Evolutionary conservation across 1,140 invertebrate genomes (phyloP).

Genomic region (Drosophila athabasca): DNA sequence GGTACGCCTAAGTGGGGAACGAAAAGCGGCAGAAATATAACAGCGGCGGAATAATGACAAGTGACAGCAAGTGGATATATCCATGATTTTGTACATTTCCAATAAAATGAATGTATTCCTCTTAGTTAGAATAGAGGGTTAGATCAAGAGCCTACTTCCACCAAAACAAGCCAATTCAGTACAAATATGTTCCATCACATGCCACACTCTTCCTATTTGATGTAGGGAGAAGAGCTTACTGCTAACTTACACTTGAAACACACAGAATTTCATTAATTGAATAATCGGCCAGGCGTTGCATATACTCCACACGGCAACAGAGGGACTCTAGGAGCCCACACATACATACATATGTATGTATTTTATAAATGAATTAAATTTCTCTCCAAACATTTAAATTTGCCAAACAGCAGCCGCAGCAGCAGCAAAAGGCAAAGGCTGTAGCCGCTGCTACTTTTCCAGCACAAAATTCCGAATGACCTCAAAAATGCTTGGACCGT

Average conservation of each 20-base stretch:
- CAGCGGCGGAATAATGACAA: no score
- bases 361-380: conserved; percentile 60
- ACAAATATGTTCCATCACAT: no score
- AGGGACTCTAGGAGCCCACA: not conserved
- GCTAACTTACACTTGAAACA: conserved; percentile 35
- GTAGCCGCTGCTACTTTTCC: conserved; percentile 30
- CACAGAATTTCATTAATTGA: conserved; percentile 51
- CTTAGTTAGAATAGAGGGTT: no score
- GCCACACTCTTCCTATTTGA: not conserved
- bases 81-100: no score
- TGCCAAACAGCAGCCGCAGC: conserved; percentile 14
- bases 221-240: conserved; percentile 36
- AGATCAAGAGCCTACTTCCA: no score
- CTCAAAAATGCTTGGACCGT: conserved; percentile 37
- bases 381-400: conserved; percentile 45
- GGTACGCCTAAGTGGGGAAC: no score
- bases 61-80: no score
- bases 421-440: conserved; percentile 10
- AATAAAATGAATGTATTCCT: no score
- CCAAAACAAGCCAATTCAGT: no score
- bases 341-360: conserved; percentile 11
- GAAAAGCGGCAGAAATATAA: no score
- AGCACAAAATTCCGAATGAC: conserved; percentile 38
- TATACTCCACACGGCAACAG: conserved; percentile 35
- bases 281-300: conserved; percentile 36